phyloP scores from a whole-genome alignment of 2,888 invertebrate species.

The Brassicogethes aeneus region DNA sequence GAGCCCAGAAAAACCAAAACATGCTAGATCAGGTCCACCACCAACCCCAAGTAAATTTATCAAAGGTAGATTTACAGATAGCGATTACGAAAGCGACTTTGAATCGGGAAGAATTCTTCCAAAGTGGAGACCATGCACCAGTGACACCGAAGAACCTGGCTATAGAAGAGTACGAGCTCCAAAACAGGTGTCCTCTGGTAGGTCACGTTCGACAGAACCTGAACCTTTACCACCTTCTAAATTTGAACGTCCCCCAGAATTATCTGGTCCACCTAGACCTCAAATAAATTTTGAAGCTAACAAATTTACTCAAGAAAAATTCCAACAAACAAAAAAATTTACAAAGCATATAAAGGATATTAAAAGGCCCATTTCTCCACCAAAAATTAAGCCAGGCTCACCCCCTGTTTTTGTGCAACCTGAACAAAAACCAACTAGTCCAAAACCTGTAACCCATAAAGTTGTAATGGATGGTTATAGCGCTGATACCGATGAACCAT shows the following conservation, averaged over 20 bases:
- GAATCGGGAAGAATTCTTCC: slow-evolving; percentile 40
- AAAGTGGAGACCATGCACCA: slow-evolving; percentile 55
- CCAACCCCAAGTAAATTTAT: slow-evolving; percentile 50
- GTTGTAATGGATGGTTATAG: slow-evolving; percentile 52
- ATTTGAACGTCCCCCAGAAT: slow-evolving; percentile 45
- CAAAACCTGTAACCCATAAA: slow-evolving; percentile 44
- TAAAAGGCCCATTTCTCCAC: slow-evolving; percentile 23
- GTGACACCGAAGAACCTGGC: slow-evolving; percentile 53
- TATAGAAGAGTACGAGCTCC: slow-evolving; percentile 50
- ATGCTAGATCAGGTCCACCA: slow-evolving; percentile 42
- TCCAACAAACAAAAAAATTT: slow-evolving; percentile 29
- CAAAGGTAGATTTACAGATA: slow-evolving; percentile 50
- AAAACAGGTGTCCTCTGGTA: slow-evolving; percentile 38
- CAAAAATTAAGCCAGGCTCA: slow-evolving; percentile 38
- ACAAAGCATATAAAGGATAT: slow-evolving; percentile 28
- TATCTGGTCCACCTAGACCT: slow-evolving; percentile 38
- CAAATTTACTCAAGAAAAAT: slow-evolving; percentile 25
- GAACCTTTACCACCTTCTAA: slow-evolving; percentile 47
- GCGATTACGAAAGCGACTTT: slow-evolving; percentile 61
- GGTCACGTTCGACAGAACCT: slow-evolving; percentile 48
- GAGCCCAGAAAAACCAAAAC: slow-evolving; percentile 39
- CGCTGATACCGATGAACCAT: slow-evolving; percentile 61
- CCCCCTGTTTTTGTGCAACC: slow-evolving; percentile 37
- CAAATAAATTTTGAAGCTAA: slow-evolving; percentile 32
- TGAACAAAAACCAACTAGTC: slow-evolving; percentile 40